phyloP scores from a whole-genome alignment of 2,113 vertebrate species.

The Kryptolebias marmoratus region DNA sequence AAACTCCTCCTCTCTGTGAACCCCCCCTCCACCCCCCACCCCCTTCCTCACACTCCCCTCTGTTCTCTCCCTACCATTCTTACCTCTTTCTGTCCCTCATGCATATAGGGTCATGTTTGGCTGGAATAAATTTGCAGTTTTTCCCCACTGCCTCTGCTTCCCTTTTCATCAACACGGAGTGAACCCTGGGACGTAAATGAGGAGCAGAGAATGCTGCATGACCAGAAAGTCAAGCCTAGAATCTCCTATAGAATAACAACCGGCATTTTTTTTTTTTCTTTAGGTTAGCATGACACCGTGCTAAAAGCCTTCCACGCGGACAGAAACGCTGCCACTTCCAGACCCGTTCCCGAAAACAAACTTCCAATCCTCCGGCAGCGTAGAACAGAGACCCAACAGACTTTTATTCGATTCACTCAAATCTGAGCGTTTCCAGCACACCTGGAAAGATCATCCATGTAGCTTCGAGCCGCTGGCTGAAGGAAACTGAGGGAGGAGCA shows the following conservation, averaged over 20 bases:
- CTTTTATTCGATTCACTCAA: background rate
- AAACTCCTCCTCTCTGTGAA: constrained; percentile 41
- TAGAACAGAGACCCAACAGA: background rate
- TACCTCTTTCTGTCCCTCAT: constrained; percentile 7
- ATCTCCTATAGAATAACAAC: background rate
- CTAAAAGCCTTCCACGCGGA: background rate
- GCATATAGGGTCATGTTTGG: constrained; percentile 16
- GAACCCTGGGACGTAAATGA: constrained; percentile 20
- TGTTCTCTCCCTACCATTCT: constrained; percentile 27
- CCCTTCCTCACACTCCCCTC: constrained; percentile 44
- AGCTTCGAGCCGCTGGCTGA: constrained; percentile 30
- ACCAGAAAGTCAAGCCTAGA: constrained; percentile 9
- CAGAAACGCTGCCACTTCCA: background rate
- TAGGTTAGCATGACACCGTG: background rate
- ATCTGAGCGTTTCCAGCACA: constrained; percentile 18
- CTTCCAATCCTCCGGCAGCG: background rate
- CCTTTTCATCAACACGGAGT: constrained; percentile 1
- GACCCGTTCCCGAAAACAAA: background rate
- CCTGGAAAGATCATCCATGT: constrained; percentile 20
- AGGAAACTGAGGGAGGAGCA: constrained; percentile 24
- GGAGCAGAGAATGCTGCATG: background rate
- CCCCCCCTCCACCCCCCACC: constrained; percentile 34
- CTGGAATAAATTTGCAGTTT: constrained; percentile 18
- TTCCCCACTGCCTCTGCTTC: background rate
- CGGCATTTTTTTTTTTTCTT: background rate